phyloP scores from a whole-genome alignment of 1,140 invertebrate species.

The Drosophila obscura region DNA sequence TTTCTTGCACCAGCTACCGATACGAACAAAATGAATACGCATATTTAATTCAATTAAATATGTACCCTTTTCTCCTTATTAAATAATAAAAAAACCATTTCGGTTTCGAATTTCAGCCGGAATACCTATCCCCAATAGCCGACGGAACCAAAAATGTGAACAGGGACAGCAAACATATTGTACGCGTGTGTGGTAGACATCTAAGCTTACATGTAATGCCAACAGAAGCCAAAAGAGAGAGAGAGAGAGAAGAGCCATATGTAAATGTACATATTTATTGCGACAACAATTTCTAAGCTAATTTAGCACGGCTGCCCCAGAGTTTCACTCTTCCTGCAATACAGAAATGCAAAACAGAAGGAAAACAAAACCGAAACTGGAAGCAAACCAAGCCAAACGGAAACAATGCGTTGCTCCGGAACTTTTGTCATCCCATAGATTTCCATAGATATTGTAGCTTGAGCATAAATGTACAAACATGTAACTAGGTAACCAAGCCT shows the following conservation, averaged over 20 bases:
- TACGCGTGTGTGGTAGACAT: slow-evolving; percentile 6
- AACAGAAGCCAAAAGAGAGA: slow-evolving; percentile 1
- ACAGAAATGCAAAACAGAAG: slow-evolving; percentile 52
- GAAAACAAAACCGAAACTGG: slow-evolving; percentile 44
- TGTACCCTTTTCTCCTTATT: too few relatives aligned
- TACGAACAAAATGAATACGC: background rate
- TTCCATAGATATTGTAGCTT: background rate
- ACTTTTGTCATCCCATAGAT: slow-evolving; percentile 53
- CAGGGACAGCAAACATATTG: slow-evolving; percentile 49
- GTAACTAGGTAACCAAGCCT: slow-evolving; percentile 9
- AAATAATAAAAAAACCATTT: background rate
- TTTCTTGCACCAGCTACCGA: background rate
- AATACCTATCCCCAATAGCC: background rate
- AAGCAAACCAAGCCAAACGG: slow-evolving; percentile 48
- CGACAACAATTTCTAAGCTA: slow-evolving; percentile 72
- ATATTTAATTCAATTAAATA: too few relatives aligned
- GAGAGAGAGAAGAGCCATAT: slow-evolving; percentile 41
- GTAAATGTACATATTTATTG: slow-evolving; percentile 69
- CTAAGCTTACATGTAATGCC: slow-evolving; percentile 21
- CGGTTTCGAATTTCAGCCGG: too few relatives aligned
- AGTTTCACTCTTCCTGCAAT: slow-evolving; percentile 31
- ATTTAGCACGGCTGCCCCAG: slow-evolving; percentile 50
- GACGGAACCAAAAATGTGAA: background rate
- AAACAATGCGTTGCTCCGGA: slow-evolving; percentile 34
- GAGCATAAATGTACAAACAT: slow-evolving; percentile 41